These are phyloP conservation scores for Siniperca chuatsi DNA, from an alignment of 2,113 vertebrate species.

Conservation along the genomic window DNA sequence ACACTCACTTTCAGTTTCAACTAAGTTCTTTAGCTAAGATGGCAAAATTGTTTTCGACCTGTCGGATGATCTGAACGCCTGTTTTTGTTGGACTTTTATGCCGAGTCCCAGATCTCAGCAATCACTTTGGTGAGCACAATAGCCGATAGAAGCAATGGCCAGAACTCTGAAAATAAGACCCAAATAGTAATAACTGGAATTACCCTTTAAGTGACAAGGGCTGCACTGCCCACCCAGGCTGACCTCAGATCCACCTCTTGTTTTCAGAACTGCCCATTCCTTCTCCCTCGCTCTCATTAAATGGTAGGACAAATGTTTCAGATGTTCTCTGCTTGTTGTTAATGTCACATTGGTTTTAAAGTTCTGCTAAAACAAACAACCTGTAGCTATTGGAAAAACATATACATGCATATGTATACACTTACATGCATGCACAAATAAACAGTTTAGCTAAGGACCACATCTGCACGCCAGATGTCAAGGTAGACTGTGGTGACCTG, in stretches of 20 bases:
- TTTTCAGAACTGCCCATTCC: background rate
- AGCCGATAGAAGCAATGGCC: background rate
- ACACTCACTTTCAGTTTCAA: background rate
- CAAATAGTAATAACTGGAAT: background rate
- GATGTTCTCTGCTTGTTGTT: conserved; percentile 48
- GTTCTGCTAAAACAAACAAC: conserved; percentile 36
- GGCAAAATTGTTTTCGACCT: background rate
- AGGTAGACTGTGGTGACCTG: conserved; percentile 30
- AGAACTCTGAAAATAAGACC: background rate
- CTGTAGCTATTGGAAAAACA: conserved; percentile 35
- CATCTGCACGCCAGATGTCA: conserved; percentile 72
- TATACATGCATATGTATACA: conserved; percentile 32
- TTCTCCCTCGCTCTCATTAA: conserved; percentile 3
- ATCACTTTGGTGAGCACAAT: background rate
- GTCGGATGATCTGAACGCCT: background rate
- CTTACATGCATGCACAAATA: conserved; percentile 26
- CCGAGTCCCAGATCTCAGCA: background rate
- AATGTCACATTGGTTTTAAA: conserved; percentile 43
- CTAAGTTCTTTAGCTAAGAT: background rate
- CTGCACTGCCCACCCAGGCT: background rate
- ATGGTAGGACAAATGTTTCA: conserved; percentile 34
- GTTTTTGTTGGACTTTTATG: background rate
- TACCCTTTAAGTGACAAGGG: background rate
- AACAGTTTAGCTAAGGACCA: conserved; percentile 17
- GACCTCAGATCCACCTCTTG: conserved; percentile 19